Evolutionary conservation across 2,113 vertebrate genomes (phyloP), one percentile per base, ranked within the genome.

Genomic region (Notarius lentiginosus): DNA sequence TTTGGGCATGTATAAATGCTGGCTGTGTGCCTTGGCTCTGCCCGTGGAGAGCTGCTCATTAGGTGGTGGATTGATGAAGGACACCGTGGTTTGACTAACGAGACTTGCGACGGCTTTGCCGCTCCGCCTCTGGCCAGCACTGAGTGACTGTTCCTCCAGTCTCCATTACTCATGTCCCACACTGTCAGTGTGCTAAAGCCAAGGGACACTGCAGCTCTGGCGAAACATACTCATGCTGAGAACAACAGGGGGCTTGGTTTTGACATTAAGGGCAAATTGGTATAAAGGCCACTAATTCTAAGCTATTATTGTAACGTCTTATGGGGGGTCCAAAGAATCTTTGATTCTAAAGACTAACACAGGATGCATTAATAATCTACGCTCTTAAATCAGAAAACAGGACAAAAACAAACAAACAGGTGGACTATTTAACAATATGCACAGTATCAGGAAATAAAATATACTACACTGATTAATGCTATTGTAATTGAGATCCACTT

Each of bases 51-150:
- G 75, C 6, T 79, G 53, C 80, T 86, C 53, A 12, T 89, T 90
- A 89, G 79, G 70, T 41, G 22, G 80, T 83, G 72, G 87, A 90
- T 89, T 89, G 88, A 90, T 89, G 79, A 75, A 80, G 76, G 87
- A 60, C 83, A 85, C 77, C 68, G 66, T 63, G 63, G 85, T 79
- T 87, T 88, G 89, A 87, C 85, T 88, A 91, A 89, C 60, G 79
- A 88, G 85, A 61, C 86, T 63, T 51, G 82, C 72, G 91, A 86
- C 22, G 72, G 73, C 81, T 82, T 56, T 83, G 60, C 73, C 66
- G 49, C 85, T 82, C 55, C 79, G 66, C 83, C 85, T 87, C 65
- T 72, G 80, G 72, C 83, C 82, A 70, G 83, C 68, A 60, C 34
- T n/a, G 86, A 88, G 56, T 73, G 56, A 83, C 79, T 85, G 51